phyloP scores from a whole-genome alignment of 2,797 vertebrate genomes.

The Microctenopoma steveboyesi region DNA sequence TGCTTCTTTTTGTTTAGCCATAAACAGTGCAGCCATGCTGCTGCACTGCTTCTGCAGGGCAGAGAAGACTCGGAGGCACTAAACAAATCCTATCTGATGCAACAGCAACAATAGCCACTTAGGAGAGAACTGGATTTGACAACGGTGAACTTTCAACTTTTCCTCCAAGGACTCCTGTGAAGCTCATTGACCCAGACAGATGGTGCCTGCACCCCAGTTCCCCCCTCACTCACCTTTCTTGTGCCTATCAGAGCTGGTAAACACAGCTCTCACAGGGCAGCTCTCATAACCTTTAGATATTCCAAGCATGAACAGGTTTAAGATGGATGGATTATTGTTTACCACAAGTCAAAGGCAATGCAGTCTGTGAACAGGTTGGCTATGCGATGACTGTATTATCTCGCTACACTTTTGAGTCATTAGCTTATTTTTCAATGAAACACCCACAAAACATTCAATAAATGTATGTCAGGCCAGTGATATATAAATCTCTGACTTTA shows the following conservation, averaged over 20 bases:
- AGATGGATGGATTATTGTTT: background rate
- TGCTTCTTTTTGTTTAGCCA: conserved; percentile 23
- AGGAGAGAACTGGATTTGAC: conserved; percentile 18
- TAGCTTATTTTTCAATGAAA: background rate
- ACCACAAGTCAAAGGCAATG: background rate
- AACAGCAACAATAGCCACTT: conserved; percentile 13
- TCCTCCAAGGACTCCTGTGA: conserved; percentile 22
- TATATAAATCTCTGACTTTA: too few relatives aligned
- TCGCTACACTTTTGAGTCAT: too few relatives aligned
- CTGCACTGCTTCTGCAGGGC: conserved; percentile 31
- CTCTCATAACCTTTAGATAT: conserved; percentile 7
- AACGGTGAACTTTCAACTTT: conserved; percentile 33
- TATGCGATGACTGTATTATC: background rate
- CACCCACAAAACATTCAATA: background rate
- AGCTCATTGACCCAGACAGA: conserved; percentile 21
- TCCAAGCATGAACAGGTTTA: background rate
- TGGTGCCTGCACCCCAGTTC: conserved; percentile 14
- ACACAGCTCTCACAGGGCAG: conserved; percentile 10
- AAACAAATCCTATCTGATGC: conserved; percentile 34
- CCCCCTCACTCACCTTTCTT: conserved; percentile 21
- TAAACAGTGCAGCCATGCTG: conserved; percentile 14
- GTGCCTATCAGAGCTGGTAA: conserved; percentile 11
- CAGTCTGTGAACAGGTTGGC: background rate
- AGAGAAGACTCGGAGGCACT: conserved; percentile 25
- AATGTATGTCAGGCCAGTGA: too few relatives aligned